These are phyloP conservation scores for Chlamydotis undulata DNA, from an alignment of 2,113 vertebrate genomes.

Conservation along the genomic window DNA sequence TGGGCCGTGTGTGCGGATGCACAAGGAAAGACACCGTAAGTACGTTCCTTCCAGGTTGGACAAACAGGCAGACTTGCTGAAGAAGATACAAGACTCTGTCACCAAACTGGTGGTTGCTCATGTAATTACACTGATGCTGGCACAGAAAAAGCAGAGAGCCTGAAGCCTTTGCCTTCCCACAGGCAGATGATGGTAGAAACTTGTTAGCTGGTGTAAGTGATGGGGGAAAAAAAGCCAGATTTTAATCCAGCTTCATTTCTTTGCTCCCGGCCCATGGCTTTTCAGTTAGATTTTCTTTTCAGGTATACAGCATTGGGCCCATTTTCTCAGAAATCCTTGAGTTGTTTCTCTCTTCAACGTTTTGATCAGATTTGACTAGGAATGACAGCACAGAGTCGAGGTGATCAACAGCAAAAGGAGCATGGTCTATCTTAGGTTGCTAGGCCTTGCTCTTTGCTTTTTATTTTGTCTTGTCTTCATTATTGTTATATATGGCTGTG, in stretches of 20 bases:
- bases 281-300: neutral
- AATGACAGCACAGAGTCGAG: neutral
- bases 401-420: slow-evolving; percentile 7
- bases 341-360: neutral
- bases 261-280: neutral
- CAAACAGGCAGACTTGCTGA: neutral
- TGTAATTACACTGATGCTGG: neutral
- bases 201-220: neutral
- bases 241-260: neutral
- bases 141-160: neutral
- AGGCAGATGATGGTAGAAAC: neutral
- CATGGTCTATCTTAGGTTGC: neutral
- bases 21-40: neutral
- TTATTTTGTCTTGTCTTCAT: slow-evolving; percentile 20
- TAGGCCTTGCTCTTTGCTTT: neutral
- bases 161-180: neutral
- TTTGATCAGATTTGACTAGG: neutral
- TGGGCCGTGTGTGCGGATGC: rapidly evolving
- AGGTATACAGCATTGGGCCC: neutral
- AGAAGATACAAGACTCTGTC: neutral
- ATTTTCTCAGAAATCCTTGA: slow-evolving; percentile 9
- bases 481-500: neutral
- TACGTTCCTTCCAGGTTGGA: neutral
- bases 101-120: neutral
- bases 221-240: neutral